Conservation (phyloP, 2,797 vertebrate genomes). For the Poeciliopsis turneri region DNA sequence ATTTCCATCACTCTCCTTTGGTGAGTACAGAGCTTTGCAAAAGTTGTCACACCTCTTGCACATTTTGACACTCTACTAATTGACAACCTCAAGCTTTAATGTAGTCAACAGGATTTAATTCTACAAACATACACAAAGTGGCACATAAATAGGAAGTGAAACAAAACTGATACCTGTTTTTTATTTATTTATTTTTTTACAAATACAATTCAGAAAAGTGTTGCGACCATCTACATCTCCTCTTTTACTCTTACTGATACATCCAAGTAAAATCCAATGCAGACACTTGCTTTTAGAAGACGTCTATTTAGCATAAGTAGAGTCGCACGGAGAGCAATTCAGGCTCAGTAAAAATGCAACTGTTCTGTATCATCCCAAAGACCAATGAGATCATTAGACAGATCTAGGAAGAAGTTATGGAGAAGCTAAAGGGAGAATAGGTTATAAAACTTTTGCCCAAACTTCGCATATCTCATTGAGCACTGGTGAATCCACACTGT, state of each 20-base stretch:
- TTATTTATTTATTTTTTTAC: not conserved
- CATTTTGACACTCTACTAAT: not conserved
- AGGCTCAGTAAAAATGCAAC: not conserved
- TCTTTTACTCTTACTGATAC: not conserved
- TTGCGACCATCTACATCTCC: not conserved
- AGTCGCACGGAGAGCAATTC: not conserved
- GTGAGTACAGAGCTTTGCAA: not conserved
- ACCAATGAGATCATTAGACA: not conserved
- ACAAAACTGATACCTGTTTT: not conserved
- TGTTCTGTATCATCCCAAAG: not conserved
- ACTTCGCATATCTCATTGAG: not conserved
- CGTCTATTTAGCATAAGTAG: not conserved
- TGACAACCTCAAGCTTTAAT: not conserved
- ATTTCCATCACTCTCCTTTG: conserved; percentile 9
- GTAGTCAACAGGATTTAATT: not conserved
- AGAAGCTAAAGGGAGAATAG: not conserved
- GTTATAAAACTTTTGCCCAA: not conserved
- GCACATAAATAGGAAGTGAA: not conserved
- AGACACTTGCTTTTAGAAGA: not conserved
- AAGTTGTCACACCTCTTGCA: not conserved
- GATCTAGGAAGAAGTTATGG: not conserved
- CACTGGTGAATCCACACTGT: not conserved
- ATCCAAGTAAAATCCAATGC: not conserved
- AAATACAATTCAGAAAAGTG: not conserved
- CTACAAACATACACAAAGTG: not conserved